Evolutionary conservation across 2,797 vertebrate genomes (phyloP).

Genomic region (Danionella dracula): DNA sequence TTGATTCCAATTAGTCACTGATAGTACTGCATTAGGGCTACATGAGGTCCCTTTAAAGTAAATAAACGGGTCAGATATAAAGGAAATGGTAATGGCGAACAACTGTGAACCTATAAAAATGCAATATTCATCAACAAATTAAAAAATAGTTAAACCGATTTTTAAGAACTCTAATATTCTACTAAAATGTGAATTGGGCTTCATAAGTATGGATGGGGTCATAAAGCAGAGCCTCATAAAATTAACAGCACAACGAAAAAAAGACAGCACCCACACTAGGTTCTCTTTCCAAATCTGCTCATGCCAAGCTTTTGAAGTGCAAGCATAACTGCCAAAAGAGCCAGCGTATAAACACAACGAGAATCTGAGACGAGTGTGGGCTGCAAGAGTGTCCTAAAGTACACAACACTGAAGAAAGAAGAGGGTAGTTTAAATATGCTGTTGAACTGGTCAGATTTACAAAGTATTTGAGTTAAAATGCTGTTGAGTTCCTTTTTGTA

Average conservation of each 20-base stretch:
- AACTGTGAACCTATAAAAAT: no score
- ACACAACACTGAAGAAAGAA: not conserved
- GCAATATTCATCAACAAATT: no score
- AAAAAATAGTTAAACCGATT: no score
- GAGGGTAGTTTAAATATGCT: constrained; percentile 14
- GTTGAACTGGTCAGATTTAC: constrained; percentile 29
- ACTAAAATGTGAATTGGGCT: no score
- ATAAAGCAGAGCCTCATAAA: constrained; percentile 54
- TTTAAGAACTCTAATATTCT: no score
- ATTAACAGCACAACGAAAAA: constrained; percentile 49
- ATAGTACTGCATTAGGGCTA: no score
- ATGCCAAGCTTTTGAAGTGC: constrained; percentile 51
- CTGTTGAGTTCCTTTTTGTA: not conserved
- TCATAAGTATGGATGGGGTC: constrained; percentile 15
- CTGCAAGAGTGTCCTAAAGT: constrained; percentile 6
- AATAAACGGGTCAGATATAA: no score
- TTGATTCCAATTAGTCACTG: no score
- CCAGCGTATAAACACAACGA: constrained; percentile 31
- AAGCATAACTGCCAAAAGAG: constrained; percentile 47
- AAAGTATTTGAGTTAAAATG: constrained; percentile 7
- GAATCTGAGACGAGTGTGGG: constrained; percentile 10
- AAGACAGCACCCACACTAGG: constrained; percentile 11
- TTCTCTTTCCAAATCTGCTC: constrained; percentile 44
- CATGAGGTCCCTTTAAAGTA: no score
- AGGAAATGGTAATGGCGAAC: no score